These are phyloP conservation scores for Phyllostomus hastatus DNA, from an alignment of 2,113 vertebrate genomes.

Conservation along the genomic window DNA sequence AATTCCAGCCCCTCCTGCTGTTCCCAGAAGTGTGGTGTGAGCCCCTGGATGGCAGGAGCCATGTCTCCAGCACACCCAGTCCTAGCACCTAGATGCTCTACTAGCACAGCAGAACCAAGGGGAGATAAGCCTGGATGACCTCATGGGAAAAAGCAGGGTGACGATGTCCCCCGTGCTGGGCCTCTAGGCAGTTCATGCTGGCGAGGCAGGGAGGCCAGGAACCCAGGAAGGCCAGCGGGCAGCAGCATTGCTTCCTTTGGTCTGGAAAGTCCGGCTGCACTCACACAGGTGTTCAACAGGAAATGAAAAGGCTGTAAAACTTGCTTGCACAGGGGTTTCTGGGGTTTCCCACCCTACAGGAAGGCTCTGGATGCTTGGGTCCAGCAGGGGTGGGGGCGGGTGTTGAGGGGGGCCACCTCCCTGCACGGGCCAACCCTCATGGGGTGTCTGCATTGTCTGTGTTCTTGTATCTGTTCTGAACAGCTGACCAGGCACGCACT, in stretches of 20 bases:
- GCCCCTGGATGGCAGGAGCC: background rate
- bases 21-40: background rate
- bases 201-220: background rate
- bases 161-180: background rate
- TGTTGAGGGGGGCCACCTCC: no score
- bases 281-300: background rate
- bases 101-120: background rate
- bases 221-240: rapidly evolving
- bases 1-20: background rate
- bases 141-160: background rate
- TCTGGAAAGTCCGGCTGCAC: background rate
- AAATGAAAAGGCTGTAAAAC: background rate
- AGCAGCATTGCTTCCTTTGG: background rate
- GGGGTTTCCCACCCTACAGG: background rate
- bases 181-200: background rate
- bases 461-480: background rate
- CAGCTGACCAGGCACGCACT: background rate
- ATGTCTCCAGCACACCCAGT: background rate
- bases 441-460: background rate
- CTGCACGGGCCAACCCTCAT: background rate
- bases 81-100: background rate
- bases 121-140: background rate
- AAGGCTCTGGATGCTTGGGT: background rate
- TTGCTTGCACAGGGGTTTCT: no score
- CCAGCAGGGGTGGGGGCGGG: background rate